Evolutionary conservation across 1,140 invertebrate species (phyloP).

Genomic region (Atopsyche davidsoni): DNA sequence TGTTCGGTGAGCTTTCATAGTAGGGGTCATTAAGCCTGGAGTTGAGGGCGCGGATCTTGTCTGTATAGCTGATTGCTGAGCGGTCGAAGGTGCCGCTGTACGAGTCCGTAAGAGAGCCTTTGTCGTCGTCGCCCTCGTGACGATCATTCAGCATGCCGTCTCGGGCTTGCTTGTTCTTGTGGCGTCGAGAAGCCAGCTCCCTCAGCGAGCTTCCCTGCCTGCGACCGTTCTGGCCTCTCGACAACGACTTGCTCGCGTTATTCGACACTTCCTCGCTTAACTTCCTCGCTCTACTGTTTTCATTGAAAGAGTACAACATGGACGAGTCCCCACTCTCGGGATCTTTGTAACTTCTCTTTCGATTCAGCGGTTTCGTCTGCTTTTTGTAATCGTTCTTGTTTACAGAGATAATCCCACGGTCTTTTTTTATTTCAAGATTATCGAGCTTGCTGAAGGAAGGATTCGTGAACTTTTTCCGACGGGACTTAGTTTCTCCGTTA

Average conservation of each 20-base stretch:
- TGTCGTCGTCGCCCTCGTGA: slow-evolving; percentile 33
- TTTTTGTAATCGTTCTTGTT: not conserved
- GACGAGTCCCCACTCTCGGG: not conserved
- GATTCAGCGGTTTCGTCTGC: not conserved
- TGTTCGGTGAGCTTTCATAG: slow-evolving; percentile 35
- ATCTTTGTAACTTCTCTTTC: not conserved
- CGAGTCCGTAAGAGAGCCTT: slow-evolving; percentile 35
- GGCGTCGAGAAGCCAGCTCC: slow-evolving; percentile 32
- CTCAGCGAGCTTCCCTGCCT: slow-evolving; percentile 18
- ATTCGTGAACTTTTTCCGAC: not conserved
- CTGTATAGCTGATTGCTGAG: slow-evolving; percentile 34
- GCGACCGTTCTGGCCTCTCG: too few species aligned
- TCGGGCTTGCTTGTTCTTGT: slow-evolving; percentile 41
- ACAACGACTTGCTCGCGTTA: not conserved
- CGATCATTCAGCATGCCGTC: slow-evolving; percentile 37
- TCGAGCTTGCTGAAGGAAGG: not conserved
- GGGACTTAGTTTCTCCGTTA: not conserved
- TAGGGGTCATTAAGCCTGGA: slow-evolving; percentile 42
- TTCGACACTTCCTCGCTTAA: not conserved
- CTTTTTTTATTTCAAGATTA: too few species aligned
- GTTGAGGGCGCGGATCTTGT: slow-evolving; percentile 35
- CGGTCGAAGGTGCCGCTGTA: slow-evolving; percentile 29
- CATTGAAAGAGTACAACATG: not conserved
- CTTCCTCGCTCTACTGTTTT: not conserved
- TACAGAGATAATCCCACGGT: too few species aligned